Evolutionary conservation across 2,797 vertebrate genomes (phyloP).

Genomic region (Acipenser oxyrinchus): DNA sequence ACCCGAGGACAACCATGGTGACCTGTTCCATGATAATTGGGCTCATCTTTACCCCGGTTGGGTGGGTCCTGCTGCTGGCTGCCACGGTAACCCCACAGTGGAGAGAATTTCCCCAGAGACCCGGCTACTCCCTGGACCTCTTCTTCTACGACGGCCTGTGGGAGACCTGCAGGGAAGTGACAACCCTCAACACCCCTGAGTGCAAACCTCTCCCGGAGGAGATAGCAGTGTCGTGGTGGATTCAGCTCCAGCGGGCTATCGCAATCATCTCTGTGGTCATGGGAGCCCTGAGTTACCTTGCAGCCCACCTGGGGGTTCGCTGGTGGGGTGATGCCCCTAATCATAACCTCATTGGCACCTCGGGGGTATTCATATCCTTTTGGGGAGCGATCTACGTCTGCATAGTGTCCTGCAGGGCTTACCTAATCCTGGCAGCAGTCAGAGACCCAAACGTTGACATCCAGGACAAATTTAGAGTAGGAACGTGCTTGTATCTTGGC

Average conservation of each 20-base stretch:
- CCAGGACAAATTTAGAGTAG: not conserved
- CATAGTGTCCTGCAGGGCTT: slow-evolving; percentile 11
- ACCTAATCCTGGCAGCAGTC: not conserved
- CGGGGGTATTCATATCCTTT: slow-evolving; percentile 1
- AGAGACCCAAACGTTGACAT: not conserved
- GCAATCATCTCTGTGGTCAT: not conserved
- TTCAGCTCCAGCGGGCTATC: not conserved
- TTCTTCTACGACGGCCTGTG: slow-evolving; percentile 18
- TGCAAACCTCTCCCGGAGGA: not conserved
- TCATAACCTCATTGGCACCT: not conserved
- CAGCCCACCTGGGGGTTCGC: not conserved
- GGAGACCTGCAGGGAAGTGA: slow-evolving; percentile 17
- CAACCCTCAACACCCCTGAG: not conserved
- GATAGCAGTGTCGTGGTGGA: not conserved
- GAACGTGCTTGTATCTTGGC: slow-evolving; percentile 18
- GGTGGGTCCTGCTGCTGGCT: slow-evolving; percentile 18
- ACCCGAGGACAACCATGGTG: not conserved
- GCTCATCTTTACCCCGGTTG: slow-evolving; percentile 7
- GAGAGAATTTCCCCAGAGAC: slow-evolving; percentile 6
- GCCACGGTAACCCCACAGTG: slow-evolving; percentile 9
- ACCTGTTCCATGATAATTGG: not conserved
- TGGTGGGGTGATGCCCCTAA: not conserved
- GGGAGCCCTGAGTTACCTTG: not conserved
- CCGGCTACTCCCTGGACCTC: not conserved
- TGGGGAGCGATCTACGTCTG: not conserved